Percentiles rank a stretch among this genome's conserved stretches.
Conservation (phyloP, 2,888 invertebrate genomes). For the Agriopis marginaria region DNA sequence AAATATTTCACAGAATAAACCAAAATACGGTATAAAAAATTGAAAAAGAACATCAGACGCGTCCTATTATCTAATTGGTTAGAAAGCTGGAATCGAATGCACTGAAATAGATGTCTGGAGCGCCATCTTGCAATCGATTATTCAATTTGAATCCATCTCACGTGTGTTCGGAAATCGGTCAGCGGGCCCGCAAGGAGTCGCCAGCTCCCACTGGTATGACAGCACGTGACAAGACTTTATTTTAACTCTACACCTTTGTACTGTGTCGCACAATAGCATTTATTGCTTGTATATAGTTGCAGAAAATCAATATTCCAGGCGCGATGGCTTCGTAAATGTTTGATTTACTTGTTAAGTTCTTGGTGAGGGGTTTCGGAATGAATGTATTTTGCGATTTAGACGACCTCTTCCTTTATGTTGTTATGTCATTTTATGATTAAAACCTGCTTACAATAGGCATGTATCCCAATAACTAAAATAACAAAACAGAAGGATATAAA, state of each 20-base stretch:
- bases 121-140: slow-evolving; percentile 72
- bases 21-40: background rate
- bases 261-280: slow-evolving; percentile 49
- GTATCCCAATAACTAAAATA: too few relatives aligned
- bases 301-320: slow-evolving; percentile 38
- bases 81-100: slow-evolving; percentile 32
- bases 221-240: slow-evolving; percentile 72
- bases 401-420: too few relatives aligned
- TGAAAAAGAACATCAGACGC: background rate
- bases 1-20: too few relatives aligned
- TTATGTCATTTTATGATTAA: too few relatives aligned
- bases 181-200: slow-evolving; percentile 59
- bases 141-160: slow-evolving; percentile 75
- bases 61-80: slow-evolving; percentile 40
- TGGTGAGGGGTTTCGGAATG: slow-evolving; percentile 17
- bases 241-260: slow-evolving; percentile 56
- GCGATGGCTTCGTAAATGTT: slow-evolving; percentile 34
- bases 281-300: slow-evolving; percentile 43
- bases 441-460: too few relatives aligned
- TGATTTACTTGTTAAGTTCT: slow-evolving; percentile 34
- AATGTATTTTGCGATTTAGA: background rate
- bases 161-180: slow-evolving; percentile 74
- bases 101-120: slow-evolving; percentile 39
- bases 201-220: slow-evolving; percentile 59
- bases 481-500: too few relatives aligned